phyloP scores from a whole-genome alignment of 2,113 vertebrate genomes.

The Telmatochromis sp. region DNA sequence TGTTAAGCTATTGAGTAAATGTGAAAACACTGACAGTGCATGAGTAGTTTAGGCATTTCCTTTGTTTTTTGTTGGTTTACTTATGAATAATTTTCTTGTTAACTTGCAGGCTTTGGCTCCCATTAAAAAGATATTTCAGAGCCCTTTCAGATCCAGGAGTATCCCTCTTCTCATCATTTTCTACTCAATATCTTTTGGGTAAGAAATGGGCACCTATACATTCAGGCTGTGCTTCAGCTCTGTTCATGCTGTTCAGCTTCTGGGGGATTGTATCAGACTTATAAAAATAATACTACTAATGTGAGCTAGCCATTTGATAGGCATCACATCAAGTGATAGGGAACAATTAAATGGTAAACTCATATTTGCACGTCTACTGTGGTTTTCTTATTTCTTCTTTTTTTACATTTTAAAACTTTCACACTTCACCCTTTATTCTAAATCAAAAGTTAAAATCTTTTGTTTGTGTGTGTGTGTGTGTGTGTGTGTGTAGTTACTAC shows the following conservation, averaged over 20 bases:
- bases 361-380: neutral
- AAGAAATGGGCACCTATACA: neutral
- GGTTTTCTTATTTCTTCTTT: neutral
- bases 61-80: neutral
- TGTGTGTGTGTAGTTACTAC: slow-evolving; percentile 61
- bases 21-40: neutral
- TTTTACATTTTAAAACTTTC: neutral
- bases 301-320: neutral
- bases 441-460: neutral
- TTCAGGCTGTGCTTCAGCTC: neutral
- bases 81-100: neutral
- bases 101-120: slow-evolving; percentile 46
- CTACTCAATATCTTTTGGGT: slow-evolving; percentile 76
- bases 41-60: neutral
- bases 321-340: neutral
- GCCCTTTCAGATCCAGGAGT: slow-evolving; percentile 46
- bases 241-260: neutral
- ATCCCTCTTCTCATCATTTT: slow-evolving; percentile 61
- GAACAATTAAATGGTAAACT: neutral
- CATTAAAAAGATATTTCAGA: slow-evolving; percentile 51
- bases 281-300: neutral
- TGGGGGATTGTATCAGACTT: neutral
- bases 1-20: neutral
- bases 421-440: neutral
- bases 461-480: neutral